These are phyloP conservation scores for Rapana venosa DNA, from an alignment of 2,888 invertebrate species.

Conservation along the genomic window DNA sequence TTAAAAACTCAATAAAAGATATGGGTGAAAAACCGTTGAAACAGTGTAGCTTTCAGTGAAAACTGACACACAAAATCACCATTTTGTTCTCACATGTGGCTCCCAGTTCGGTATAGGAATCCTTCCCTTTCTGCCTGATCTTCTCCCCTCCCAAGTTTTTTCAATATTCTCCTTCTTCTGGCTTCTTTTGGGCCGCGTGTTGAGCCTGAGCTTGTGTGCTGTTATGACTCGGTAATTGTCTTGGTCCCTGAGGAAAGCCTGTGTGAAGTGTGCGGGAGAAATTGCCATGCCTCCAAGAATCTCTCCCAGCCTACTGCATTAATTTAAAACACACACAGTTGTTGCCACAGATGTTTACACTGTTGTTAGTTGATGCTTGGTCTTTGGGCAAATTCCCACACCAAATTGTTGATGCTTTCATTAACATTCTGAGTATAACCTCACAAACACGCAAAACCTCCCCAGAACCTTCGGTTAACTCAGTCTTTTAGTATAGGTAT, in stretches of 20 bases:
- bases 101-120: no score
- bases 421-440: constrained; percentile 20
- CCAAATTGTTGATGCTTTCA: constrained; percentile 1
- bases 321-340: constrained; percentile 12
- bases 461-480: no score
- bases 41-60: no score
- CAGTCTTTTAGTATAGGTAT: no score
- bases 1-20: no score
- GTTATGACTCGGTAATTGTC: constrained; percentile 17
- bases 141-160: background rate
- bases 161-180: constrained; percentile 28
- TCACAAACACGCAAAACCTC: background rate
- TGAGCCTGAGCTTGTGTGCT: constrained; percentile 16
- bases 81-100: no score
- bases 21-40: no score
- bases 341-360: background rate
- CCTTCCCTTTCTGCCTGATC: no score
- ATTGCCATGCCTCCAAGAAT: constrained; percentile 4
- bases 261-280: background rate
- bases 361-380: constrained; percentile 3
- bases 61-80: no score
- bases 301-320: constrained; percentile 8
- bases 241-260: background rate
- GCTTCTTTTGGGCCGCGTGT: constrained; percentile 13
- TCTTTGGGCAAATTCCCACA: constrained; percentile 32